phyloP scores from a whole-genome alignment of 2,797 vertebrate genomes.

The Scolopax rusticola region DNA sequence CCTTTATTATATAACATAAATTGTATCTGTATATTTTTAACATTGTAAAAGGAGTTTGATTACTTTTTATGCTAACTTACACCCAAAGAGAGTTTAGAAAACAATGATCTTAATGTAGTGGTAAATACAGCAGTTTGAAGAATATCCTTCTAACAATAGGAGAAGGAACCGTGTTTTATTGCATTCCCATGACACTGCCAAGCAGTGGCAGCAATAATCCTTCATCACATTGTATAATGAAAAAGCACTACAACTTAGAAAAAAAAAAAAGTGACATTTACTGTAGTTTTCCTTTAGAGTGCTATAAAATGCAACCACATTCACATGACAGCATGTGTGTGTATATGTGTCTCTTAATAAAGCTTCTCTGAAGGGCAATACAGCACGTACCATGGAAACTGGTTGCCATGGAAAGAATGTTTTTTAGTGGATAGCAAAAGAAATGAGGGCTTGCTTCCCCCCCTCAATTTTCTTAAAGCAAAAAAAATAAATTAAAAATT shows the following conservation, averaged over 20 bases:
- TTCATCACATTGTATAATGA: slow-evolving; percentile 46
- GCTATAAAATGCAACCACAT: slow-evolving; percentile 55
- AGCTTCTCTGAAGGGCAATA: slow-evolving; percentile 66
- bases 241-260: slow-evolving; percentile 53
- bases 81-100: slow-evolving; percentile 35
- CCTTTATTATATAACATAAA: not conserved
- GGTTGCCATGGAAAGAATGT: slow-evolving; percentile 78
- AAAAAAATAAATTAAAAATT: not conserved
- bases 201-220: slow-evolving; percentile 50
- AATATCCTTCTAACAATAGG: not conserved
- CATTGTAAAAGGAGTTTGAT: not conserved
- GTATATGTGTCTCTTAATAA: slow-evolving; percentile 60
- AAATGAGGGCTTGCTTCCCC: slow-evolving; percentile 30
- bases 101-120: not conserved
- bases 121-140: slow-evolving; percentile 9
- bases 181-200: slow-evolving; percentile 33
- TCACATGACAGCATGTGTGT: slow-evolving; percentile 20
- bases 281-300: slow-evolving; percentile 46
- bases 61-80: slow-evolving; percentile 10
- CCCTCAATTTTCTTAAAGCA: not conserved
- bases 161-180: slow-evolving; percentile 4
- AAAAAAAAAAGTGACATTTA: slow-evolving; percentile 36
- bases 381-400: slow-evolving; percentile 76
- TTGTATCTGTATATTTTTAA: not conserved
- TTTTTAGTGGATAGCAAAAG: slow-evolving; percentile 68